A percentile compares a stretch with the other conserved stretches of the same genome.
Conservation (phyloP, 1,140 invertebrate genomes). For the Procambarus clarkii region DNA sequence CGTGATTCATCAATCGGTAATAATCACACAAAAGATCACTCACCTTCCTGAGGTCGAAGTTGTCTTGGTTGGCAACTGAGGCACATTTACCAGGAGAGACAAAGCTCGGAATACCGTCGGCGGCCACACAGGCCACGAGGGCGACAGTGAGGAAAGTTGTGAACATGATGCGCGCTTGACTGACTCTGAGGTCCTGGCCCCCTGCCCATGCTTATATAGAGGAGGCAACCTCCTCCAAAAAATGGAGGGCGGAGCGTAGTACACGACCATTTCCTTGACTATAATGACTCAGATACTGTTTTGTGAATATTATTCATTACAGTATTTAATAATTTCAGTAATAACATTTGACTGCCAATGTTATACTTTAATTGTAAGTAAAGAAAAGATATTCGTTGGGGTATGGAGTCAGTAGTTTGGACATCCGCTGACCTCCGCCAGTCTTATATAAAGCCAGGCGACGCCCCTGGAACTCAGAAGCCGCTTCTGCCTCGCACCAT, state of each 20-base stretch:
- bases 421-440: no score
- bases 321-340: no score
- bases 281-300: no score
- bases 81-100: slow-evolving; percentile 13
- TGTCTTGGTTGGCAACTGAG: background rate
- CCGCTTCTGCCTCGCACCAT: background rate
- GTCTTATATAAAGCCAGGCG: background rate
- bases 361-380: no score
- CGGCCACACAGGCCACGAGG: slow-evolving; percentile 8
- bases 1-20: no score
- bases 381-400: no score
- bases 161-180: background rate
- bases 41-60: slow-evolving; percentile 1
- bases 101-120: slow-evolving; percentile 3
- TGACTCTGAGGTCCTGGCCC: background rate
- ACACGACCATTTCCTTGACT: no score
- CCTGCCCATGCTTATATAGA: background rate
- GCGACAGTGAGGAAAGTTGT: background rate
- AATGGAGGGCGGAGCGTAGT: background rate
- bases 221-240: no score
- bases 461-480: no score
- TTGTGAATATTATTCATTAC: no score
- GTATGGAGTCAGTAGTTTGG: no score
- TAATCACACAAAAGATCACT: background rate
- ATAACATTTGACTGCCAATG: no score